Base-by-base conservation (phyloP, 2,888 invertebrate genomes). In the Dolichopus griseipennis region DNA sequence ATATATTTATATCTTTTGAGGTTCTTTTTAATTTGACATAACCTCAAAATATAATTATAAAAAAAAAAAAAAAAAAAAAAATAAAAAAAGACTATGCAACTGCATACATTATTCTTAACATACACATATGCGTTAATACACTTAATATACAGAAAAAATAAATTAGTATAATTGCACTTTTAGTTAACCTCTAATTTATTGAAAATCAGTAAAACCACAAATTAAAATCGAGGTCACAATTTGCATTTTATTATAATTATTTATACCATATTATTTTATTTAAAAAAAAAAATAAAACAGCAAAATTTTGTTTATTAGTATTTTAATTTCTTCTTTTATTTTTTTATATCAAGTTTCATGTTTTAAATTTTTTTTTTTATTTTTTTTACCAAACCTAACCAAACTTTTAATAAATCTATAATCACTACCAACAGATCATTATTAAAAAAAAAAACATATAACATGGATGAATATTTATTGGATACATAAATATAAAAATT, bases 181-280 rank as follows among this genome's bases (percentile, higher is more conserved):
- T 52, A 52, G 15, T 52, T 52, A 52, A 52, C n/a, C 52, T 52
- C 52, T 52, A 52, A 52, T 52, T 52, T 52, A 52, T 52, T 52
- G 52, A 52, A 52, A 52, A 52, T 52, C n/a, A 52, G n/a, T n/a
- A 52, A 52, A 52, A 52, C 52, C 52, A 52, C 52, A 52, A 52
- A 52, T 18, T 52, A 18, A 52, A 52, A 52, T 52, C 18, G 8
- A 52, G 52, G 52, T 52, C n/a, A n/a, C 18, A 52, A 52, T 52
- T 52, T 52, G 52, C 52, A 52, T 52, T 52, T 52, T 52, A 52
- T 18, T 52, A 52, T 37, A 37, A 37, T 37, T 37, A 37, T 37
- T 37, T 37, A 37, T 52, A 18, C 52, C n/a, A 52, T 52, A 52
- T 15, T 10, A 15, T 10, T 43, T 10, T 9, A 43, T 43, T n/a